These are phyloP conservation scores for Ganaspis sp. DNA, from an alignment of 1,140 invertebrate species.

Conservation along the genomic window DNA sequence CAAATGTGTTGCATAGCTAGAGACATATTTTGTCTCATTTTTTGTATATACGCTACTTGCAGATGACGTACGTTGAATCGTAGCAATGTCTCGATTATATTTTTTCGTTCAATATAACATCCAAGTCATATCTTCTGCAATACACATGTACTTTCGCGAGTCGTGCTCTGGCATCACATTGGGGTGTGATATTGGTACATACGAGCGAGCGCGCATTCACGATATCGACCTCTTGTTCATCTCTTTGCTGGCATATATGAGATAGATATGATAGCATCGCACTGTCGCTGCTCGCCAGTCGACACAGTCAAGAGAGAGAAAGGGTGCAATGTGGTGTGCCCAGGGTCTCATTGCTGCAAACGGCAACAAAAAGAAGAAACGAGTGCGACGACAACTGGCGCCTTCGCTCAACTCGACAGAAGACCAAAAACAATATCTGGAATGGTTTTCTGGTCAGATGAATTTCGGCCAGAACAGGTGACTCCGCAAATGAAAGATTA, in stretches of 20 bases:
- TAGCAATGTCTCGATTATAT: conserved; percentile 58
- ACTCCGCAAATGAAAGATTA: conserved; percentile 12
- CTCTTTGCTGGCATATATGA: conserved; percentile 19
- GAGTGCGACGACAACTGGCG: conserved; percentile 24
- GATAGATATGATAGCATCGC: conserved; percentile 1
- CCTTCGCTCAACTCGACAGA: not conserved
- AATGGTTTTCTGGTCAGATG: conserved; percentile 10
- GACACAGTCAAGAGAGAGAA: not conserved
- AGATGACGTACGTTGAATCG: conserved; percentile 46
- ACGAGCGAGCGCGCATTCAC: not conserved
- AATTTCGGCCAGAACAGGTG: conserved; percentile 7
- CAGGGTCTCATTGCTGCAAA: conserved; percentile 12
- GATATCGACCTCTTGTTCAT: conserved; percentile 19
- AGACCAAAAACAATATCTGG: conserved; percentile 23
- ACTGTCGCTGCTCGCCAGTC: not conserved
- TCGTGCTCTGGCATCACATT: conserved; percentile 3
- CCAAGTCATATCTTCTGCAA: conserved; percentile 40
- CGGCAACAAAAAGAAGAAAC: not conserved
- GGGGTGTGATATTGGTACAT: not conserved
- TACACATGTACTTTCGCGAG: conserved; percentile 36
- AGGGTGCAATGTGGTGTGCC: conserved; percentile 3
- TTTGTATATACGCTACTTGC: conserved; percentile 31
- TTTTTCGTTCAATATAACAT: conserved; percentile 53
- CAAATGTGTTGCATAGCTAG: no score
- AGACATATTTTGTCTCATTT: not conserved